phyloP scores from a whole-genome alignment of 2,888 invertebrate genomes.

The Lasius platythorax region DNA sequence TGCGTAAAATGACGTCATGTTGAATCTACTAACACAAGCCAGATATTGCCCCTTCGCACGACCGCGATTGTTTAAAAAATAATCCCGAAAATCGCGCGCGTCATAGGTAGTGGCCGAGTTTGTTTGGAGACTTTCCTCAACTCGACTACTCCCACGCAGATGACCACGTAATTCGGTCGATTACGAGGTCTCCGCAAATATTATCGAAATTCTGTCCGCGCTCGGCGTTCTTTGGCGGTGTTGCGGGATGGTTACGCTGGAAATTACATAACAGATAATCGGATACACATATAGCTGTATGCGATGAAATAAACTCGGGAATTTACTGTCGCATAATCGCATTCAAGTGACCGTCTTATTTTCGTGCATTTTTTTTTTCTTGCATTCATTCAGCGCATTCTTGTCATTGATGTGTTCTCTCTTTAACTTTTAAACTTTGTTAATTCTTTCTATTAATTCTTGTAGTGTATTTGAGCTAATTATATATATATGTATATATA shows the following conservation, averaged over 20 bases:
- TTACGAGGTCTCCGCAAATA: slow-evolving; percentile 79
- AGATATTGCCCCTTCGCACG: slow-evolving; percentile 61
- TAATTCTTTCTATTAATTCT: not conserved
- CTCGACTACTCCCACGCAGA: slow-evolving; percentile 73
- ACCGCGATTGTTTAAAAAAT: slow-evolving; percentile 76
- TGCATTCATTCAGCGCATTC: not conserved
- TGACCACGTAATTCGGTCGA: slow-evolving; percentile 74
- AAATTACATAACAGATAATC: slow-evolving; percentile 51
- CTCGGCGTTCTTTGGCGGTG: slow-evolving; percentile 15
- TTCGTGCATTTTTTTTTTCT: not conserved
- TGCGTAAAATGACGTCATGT: slow-evolving; percentile 61
- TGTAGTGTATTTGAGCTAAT: not conserved
- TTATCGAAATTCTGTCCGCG: slow-evolving; percentile 78
- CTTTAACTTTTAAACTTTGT: slow-evolving; percentile 5
- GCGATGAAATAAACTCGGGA: slow-evolving; percentile 31
- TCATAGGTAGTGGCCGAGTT: slow-evolving; percentile 74
- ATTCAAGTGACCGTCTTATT: slow-evolving; percentile 13
- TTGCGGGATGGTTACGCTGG: slow-evolving; percentile 22
- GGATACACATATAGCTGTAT: slow-evolving; percentile 33
- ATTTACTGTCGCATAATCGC: slow-evolving; percentile 30
- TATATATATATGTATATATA: not conserved
- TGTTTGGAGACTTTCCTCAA: slow-evolving; percentile 73
- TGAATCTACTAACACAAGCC: slow-evolving; percentile 70
- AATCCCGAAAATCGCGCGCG: slow-evolving; percentile 67
- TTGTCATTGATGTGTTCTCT: slow-evolving; percentile 1